A percentile compares a stretch with the other conserved stretches of the same genome.
Evolutionary conservation across 2,888 invertebrate species (phyloP).

Genomic region (Drosophila helvetica): DNA sequence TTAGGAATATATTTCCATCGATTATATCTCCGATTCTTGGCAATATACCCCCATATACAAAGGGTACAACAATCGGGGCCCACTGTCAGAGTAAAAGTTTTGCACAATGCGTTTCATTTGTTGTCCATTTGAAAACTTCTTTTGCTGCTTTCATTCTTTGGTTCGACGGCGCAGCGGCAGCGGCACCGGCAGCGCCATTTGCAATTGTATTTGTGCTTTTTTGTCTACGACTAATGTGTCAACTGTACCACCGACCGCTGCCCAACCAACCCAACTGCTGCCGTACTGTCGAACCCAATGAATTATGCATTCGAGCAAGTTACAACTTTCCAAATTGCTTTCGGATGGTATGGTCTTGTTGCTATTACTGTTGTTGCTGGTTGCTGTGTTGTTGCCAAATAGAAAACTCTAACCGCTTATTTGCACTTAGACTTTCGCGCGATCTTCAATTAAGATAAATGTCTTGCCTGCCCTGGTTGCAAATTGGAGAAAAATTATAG

Average conservation of each 20-base stretch:
- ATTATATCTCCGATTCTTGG: neutral
- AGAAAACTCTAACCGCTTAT: constrained; percentile 61
- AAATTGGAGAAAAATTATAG: constrained; percentile 21
- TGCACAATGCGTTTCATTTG: constrained; percentile 76
- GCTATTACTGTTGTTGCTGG: constrained; percentile 24
- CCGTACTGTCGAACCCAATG: constrained; percentile 57
- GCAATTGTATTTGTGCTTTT: constrained; percentile 52
- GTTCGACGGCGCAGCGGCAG: constrained; percentile 13
- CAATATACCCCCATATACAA: neutral
- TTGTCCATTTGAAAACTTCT: constrained; percentile 64
- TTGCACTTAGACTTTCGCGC: constrained; percentile 51
- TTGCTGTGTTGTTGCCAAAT: constrained; percentile 53
- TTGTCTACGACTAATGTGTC: constrained; percentile 64
- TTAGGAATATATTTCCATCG: neutral
- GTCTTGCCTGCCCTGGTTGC: constrained; percentile 36
- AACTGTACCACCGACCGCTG: constrained; percentile 51
- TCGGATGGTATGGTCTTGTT: constrained; percentile 32
- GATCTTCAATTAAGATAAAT: constrained; percentile 55
- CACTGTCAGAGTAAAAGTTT: constrained; percentile 67
- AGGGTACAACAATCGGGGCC: constrained; percentile 1
- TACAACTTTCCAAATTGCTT: constrained; percentile 74
- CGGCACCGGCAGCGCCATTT: constrained; percentile 39
- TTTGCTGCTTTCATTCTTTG: constrained; percentile 40
- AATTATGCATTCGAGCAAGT: constrained; percentile 73
- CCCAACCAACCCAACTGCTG: neutral